phyloP scores from a whole-genome alignment of 1,140 invertebrate species.

The Bacillus rossius region DNA sequence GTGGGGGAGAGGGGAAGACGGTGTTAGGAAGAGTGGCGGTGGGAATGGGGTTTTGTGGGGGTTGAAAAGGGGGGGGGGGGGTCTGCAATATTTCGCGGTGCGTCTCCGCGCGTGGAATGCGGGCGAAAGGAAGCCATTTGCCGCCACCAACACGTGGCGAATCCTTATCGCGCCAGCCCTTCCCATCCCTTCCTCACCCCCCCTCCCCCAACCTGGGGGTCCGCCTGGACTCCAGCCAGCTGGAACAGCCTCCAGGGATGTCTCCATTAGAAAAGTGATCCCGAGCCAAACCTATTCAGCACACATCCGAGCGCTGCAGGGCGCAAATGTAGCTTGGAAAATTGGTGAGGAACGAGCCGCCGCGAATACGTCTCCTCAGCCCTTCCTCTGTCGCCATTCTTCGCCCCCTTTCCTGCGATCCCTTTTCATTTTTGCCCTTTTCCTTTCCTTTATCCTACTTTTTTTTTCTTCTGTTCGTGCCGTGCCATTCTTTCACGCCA shows the following conservation, averaged over 20 bases:
- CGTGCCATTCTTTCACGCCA: too few species aligned
- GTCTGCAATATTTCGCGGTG: too few species aligned
- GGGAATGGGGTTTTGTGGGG: too few species aligned
- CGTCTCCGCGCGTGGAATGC: too few species aligned
- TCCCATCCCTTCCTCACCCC: background rate
- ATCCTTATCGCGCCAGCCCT: background rate
- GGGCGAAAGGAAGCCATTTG: too few species aligned
- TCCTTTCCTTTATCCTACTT: background rate
- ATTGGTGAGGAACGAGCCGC: slow-evolving; percentile 12
- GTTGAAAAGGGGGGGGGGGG: too few species aligned
- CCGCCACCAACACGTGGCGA: background rate
- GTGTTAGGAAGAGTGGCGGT: too few species aligned
- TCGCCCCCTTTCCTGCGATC: background rate
- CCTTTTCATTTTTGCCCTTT: background rate
- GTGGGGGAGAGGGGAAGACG: too few species aligned
- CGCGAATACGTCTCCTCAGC: too few species aligned
- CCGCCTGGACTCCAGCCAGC: slow-evolving; percentile 6
- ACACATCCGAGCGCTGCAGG: slow-evolving; percentile 4
- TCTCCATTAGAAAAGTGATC: slow-evolving; percentile 4
- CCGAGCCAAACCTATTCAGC: slow-evolving; percentile 12
- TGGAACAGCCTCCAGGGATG: background rate
- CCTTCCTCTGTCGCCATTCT: background rate
- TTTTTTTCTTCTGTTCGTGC: background rate
- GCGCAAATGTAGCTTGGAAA: slow-evolving; percentile 15
- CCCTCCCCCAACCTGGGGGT: background rate